These are phyloP conservation scores for Sericinus montela DNA, from an alignment of 2,888 invertebrate species.

Conservation along the genomic window DNA sequence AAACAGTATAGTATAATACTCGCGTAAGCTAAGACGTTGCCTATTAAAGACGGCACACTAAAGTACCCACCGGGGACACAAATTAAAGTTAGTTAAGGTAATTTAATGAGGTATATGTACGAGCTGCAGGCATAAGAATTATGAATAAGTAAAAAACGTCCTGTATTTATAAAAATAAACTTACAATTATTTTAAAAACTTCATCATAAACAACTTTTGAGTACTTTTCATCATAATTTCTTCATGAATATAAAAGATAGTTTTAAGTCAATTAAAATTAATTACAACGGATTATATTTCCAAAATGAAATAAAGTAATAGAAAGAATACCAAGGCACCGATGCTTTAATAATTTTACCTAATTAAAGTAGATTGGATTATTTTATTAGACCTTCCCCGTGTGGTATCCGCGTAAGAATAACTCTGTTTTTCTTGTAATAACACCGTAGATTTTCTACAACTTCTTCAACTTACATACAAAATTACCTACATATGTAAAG, in stretches of 20 bases:
- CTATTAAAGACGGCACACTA: conserved; percentile 14
- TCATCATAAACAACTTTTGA: background rate
- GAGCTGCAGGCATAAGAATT: background rate
- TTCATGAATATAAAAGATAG: background rate
- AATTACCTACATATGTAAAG: too few species aligned
- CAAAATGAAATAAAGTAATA: too few species aligned
- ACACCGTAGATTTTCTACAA: too few species aligned
- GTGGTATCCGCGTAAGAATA: too few species aligned
- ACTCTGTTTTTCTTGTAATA: too few species aligned
- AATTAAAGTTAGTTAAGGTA: conserved; percentile 15
- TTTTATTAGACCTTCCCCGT: too few species aligned
- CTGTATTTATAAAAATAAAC: background rate
- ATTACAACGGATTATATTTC: background rate
- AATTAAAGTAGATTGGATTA: too few species aligned
- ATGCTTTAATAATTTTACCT: too few species aligned
- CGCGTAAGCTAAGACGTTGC: conserved; percentile 10
- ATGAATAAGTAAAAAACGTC: conserved; percentile 6
- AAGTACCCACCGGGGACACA: conserved; percentile 12
- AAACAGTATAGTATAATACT: conserved; percentile 6
- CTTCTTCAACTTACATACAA: too few species aligned
- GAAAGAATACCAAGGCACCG: too few species aligned
- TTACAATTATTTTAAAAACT: conserved; percentile 1
- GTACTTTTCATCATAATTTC: background rate
- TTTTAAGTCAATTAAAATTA: conserved; percentile 10
- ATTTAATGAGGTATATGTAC: conserved; percentile 16